Evolutionary conservation across 2,888 invertebrate genomes (phyloP), one percentile per base, ranked within the genome.

Genomic region (Dysmachus trigonus): DNA sequence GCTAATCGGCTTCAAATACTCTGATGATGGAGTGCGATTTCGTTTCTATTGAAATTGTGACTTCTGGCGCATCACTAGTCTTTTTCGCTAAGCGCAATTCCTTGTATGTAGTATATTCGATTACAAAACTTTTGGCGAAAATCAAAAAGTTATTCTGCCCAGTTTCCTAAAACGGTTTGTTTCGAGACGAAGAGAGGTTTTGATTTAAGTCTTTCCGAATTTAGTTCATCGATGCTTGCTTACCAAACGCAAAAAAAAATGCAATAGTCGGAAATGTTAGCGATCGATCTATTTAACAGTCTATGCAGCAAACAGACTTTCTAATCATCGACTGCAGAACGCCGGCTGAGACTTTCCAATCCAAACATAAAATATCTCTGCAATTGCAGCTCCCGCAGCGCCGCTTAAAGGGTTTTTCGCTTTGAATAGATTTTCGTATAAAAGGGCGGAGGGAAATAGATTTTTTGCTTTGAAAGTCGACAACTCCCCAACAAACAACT

Each of bases 401-500:
- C 6, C 53, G 62, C 13, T 62, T 62, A 62, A 62, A 62, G 62
- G 62, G 62, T 62, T 62, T 51, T 27, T 27, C 27, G 27, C 10
- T 62, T 22, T 33, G 73, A 73, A 31, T 33, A 7, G 73, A 73
- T 73, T 33, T 30, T 73, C 33, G n/a, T 2, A 1, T 15, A 73
- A 73, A 73, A 31, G 73, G 47, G 30, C 47, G 10, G 30, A 77
- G 77, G 22, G 47, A 77, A 77, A 77, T 27, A 77, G 47, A 77
- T 77, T 77, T 30, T 77, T 47, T 77, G 47, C 77, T 77, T 77
- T 77, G 47, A 31, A 38, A 77, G 77, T 77, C 77, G 47, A 47
- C 35, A 77, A 77, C 77, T 77, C 77, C 35, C 47, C 51, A 47
- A 77, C 77, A 77, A 77, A 77, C 77, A 77, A 77, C 51, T 77